Percentiles rank a stretch among this genome's conserved stretches.
phyloP scores from a whole-genome alignment of 92 coral and sea anemone species.

The Phenganax stokvisi region DNA sequence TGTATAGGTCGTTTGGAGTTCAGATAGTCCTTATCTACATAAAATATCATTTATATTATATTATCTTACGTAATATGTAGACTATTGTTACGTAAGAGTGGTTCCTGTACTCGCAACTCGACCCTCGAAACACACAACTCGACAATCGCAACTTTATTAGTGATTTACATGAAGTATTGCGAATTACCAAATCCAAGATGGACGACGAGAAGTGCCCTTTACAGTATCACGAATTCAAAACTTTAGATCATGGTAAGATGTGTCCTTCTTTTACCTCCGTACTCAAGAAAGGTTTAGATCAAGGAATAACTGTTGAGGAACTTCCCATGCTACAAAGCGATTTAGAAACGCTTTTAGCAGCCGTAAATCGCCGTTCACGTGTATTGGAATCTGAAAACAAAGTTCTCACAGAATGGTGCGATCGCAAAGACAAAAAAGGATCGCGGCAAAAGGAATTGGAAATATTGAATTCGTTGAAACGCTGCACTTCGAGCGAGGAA shows the following conservation, averaged over 20 bases:
- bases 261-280: slow-evolving; percentile 87
- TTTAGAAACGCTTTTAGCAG: slow-evolving; percentile 91
- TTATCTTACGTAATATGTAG: too few relatives aligned
- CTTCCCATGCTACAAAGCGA: slow-evolving; percentile 89
- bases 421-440: slow-evolving; percentile 95
- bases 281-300: slow-evolving; percentile 64
- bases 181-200: slow-evolving; percentile 45
- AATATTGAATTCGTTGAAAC: slow-evolving; percentile 80
- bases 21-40: too few relatives aligned
- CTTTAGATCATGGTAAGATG: slow-evolving; percentile 82
- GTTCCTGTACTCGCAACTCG: too few relatives aligned
- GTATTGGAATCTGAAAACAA: slow-evolving; percentile 86
- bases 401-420: slow-evolving; percentile 90
- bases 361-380: slow-evolving; percentile 84
- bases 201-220: slow-evolving; percentile 95
- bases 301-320: slow-evolving; percentile 76
- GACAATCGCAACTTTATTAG: background rate
- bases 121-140: background rate
- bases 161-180: slow-evolving; percentile 11
- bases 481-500: slow-evolving; percentile 67
- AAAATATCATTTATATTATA: too few relatives aligned
- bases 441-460: slow-evolving; percentile 92
- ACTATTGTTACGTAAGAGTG: too few relatives aligned
- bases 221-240: slow-evolving; percentile 77
- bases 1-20: too few relatives aligned